Conservation (phyloP, 1,140 invertebrate species). For the Meloidogyne exigua region DNA sequence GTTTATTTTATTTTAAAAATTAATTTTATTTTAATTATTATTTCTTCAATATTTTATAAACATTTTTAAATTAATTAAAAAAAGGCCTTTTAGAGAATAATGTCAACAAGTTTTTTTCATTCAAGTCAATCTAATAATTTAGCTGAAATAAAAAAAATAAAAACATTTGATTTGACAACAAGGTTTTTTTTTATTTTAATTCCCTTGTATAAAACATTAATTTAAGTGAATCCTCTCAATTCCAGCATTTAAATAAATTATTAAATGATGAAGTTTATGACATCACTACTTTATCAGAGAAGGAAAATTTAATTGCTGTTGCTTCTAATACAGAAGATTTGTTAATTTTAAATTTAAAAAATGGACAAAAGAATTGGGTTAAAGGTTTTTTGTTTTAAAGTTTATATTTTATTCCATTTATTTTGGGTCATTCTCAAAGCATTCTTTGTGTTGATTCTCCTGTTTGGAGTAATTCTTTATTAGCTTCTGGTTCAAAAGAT, state of each 20-base stretch:
- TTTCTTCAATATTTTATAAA: too few species aligned
- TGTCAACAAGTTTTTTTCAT: background rate
- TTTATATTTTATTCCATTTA: background rate
- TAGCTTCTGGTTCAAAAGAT: constrained; percentile 60
- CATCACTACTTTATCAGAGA: constrained; percentile 35
- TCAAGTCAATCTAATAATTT: background rate
- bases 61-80: too few species aligned
- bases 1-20: too few species aligned
- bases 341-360: constrained; percentile 51
- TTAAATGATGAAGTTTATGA: constrained; percentile 59
- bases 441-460: constrained; percentile 53
- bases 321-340: constrained; percentile 54
- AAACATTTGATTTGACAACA: background rate
- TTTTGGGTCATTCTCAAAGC: constrained; percentile 53
- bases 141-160: background rate
- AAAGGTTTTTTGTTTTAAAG: constrained; percentile 17
- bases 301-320: constrained; percentile 49
- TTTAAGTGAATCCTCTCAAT: too few species aligned
- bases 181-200: background rate
- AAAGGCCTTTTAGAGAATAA: background rate
- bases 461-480: constrained; percentile 47
- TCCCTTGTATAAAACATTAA: too few species aligned
- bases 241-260: background rate
- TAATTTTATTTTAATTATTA: too few species aligned
- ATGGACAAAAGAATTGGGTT: background rate